These are phyloP conservation scores for Mechanitis messenoides DNA, from an alignment of 2,888 invertebrate genomes.

Conservation along the genomic window DNA sequence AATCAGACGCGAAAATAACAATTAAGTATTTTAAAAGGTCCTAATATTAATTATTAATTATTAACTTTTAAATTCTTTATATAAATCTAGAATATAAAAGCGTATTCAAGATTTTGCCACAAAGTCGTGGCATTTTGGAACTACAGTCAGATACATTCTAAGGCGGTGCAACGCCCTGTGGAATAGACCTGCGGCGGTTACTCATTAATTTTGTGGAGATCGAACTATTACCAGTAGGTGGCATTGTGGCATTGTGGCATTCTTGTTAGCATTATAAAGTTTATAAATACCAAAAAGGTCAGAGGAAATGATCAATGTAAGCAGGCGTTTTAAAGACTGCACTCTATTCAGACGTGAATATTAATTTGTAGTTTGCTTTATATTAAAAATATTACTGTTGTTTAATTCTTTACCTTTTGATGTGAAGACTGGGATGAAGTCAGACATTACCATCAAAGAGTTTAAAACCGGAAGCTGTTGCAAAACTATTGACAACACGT, in stretches of 20 bases:
- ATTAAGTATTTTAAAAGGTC: conserved; percentile 12
- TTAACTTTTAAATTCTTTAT: background rate
- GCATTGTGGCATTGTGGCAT: background rate
- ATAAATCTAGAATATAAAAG: conserved; percentile 34
- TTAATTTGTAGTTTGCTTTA: background rate
- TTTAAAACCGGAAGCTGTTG: conserved; percentile 47
- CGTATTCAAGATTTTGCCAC: conserved; percentile 51
- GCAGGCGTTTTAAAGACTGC: conserved; percentile 7
- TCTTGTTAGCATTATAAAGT: background rate
- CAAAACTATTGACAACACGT: conserved; percentile 59
- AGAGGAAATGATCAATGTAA: conserved; percentile 10
- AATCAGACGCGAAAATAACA: conserved; percentile 18
- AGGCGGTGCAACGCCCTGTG: conserved; percentile 63
- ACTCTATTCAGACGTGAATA: background rate
- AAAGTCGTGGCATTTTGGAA: conserved; percentile 70
- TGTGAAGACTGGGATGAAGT: background rate
- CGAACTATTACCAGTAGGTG: conserved; percentile 19
- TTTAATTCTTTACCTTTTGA: background rate
- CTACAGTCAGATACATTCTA: conserved; percentile 70
- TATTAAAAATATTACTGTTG: background rate
- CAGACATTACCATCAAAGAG: conserved; percentile 12
- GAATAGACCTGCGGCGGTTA: conserved; percentile 56
- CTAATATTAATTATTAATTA: background rate
- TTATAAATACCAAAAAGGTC: conserved; percentile 10
- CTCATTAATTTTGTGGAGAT: conserved; percentile 39